Evolutionary conservation across 2,888 invertebrate genomes (phyloP), one percentile per base, ranked within the genome.

Genomic region (Phengaris arion): DNA sequence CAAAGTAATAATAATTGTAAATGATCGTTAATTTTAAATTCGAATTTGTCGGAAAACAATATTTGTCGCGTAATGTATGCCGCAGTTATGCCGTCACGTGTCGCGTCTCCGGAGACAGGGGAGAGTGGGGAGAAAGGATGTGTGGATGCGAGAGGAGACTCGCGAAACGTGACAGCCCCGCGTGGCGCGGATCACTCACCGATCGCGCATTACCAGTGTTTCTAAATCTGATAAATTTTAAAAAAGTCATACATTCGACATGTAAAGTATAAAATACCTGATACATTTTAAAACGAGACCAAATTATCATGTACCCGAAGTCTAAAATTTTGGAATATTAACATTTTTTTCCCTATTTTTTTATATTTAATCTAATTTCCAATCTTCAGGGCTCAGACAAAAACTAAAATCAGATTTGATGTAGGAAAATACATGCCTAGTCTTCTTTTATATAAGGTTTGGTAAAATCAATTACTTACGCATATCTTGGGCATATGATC

Each of bases 131-230:
- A 72, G 72, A 72, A 72, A 72, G 54, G 54, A 45, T 3, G 9
- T 6, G n/a, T 55, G 57, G 57, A 75, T 75, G 75, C 55, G 75
- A 57, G 35, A 35, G 35, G 35, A 2, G 35, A 35, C 46, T 12
- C 68, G 54, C 15, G 55, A 70, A 75, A 75, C 70, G 75, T 75
- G 75, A 69, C 22, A 22, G 22, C 22, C 22, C 55, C 70, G 45
- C 35, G 45, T 55, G 8, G 48, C 55, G 22, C 75, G 75, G 57
- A 87, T 88, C 89, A 89, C 79, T 87, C 87, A 88, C 88, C 86
- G 46, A 46, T 46, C 46, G 82, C 64, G 76, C 75, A 69, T 57
- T 78, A 76, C 78, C 76, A 76, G 76, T 77, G 51, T 51, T 70
- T 70, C 70, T 75, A 74, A 76, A 74, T 78, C 76, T 57, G 51